Evolutionary conservation across 1,140 invertebrate species (phyloP).

Genomic region (Aphis gossypii): DNA sequence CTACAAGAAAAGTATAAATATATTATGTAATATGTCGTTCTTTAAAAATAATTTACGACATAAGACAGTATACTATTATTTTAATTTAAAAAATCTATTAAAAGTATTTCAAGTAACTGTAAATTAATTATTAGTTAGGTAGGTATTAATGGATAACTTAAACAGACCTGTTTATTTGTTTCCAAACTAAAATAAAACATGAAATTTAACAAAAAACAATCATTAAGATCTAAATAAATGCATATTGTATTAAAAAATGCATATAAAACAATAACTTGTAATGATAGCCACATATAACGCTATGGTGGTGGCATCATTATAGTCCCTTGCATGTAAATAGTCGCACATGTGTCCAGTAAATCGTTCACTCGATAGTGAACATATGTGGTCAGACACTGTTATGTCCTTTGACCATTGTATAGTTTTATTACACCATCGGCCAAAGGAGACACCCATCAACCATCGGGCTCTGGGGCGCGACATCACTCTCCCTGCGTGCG

Average conservation of each 20-base stretch:
- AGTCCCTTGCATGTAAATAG: too few relatives aligned
- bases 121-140: not conserved
- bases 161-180: not conserved
- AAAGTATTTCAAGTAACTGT: not conserved
- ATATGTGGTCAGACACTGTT: too few relatives aligned
- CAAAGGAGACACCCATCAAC: too few relatives aligned
- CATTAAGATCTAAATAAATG: not conserved
- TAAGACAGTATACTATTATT: not conserved
- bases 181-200: not conserved
- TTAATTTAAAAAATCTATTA: not conserved
- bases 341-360: too few relatives aligned
- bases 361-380: too few relatives aligned
- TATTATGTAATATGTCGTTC: not conserved
- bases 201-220: not conserved
- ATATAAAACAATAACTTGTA: not conserved
- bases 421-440: too few relatives aligned
- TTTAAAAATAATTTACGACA: conserved; percentile 40
- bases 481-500: too few relatives aligned
- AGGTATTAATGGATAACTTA: not conserved
- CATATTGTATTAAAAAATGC: not conserved
- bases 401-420: too few relatives aligned
- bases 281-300: too few relatives aligned
- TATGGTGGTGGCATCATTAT: too few relatives aligned
- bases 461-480: too few relatives aligned
- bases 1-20: not conserved